phyloP scores from a whole-genome alignment of 2,888 invertebrate species.

The Cephalotes varians region DNA sequence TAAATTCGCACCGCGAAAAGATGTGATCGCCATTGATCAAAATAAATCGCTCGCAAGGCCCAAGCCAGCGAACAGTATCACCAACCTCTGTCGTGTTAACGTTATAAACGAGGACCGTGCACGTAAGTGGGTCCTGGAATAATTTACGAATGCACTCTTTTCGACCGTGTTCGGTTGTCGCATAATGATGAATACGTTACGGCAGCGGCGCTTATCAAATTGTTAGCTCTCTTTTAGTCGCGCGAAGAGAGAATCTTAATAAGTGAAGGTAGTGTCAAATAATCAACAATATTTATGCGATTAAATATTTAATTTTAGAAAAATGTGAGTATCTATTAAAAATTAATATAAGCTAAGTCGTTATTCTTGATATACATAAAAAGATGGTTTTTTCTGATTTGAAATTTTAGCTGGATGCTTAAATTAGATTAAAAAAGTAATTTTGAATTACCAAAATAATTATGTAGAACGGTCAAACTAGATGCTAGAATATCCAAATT shows the following conservation, averaged over 20 bases:
- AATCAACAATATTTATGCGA: neutral
- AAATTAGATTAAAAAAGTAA: no score
- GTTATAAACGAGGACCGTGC: conserved; percentile 34
- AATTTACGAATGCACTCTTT: conserved; percentile 44
- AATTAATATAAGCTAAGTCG: neutral
- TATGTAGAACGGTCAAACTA: no score
- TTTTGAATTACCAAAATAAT: no score
- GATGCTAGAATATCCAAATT: no score
- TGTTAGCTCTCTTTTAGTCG: conserved; percentile 4
- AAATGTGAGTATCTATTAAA: neutral
- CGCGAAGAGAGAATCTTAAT: neutral
- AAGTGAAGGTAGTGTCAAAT: neutral
- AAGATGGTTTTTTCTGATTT: no score
- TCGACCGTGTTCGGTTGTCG: conserved; percentile 25
- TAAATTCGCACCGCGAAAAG: conserved; percentile 20
- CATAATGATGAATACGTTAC: conserved; percentile 36
- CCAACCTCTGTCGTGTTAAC: conserved; percentile 39
- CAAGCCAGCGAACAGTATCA: conserved; percentile 16
- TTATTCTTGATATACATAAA: neutral
- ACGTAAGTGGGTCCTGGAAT: conserved; percentile 38
- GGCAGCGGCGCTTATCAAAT: conserved; percentile 4
- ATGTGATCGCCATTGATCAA: conserved; percentile 33
- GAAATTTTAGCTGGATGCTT: no score
- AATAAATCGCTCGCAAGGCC: conserved; percentile 26
- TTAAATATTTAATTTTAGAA: neutral